phyloP scores from a whole-genome alignment of 2,797 vertebrate genomes.

The Acipenser ruthenus region DNA sequence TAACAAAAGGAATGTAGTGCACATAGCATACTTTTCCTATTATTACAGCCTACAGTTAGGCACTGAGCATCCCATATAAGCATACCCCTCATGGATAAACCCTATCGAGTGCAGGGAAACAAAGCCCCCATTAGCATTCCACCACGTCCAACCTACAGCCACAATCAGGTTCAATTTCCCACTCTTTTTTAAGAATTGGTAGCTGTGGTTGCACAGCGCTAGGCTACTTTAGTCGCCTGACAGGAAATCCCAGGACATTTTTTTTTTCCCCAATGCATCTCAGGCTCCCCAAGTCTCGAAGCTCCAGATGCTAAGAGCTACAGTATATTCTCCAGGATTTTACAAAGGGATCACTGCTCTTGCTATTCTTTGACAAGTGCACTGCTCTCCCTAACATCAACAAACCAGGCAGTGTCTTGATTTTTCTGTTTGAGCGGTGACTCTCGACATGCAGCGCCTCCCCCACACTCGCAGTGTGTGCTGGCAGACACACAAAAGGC shows the following conservation, averaged over 20 bases:
- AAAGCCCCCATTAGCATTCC: no score
- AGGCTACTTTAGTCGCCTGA: constrained; percentile 3
- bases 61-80: no score
- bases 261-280: constrained; percentile 30
- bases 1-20: no score
- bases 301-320: not conserved
- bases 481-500: not conserved
- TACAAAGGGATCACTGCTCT: not conserved
- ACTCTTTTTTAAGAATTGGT: constrained; percentile 1
- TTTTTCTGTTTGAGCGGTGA: not conserved
- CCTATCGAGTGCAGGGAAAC: no score
- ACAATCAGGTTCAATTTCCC: constrained; percentile 14
- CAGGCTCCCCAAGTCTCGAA: constrained; percentile 11
- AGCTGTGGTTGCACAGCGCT: constrained; percentile 14
- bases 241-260: not conserved
- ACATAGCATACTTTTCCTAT: no score
- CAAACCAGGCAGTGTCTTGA: not conserved
- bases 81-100: no score
- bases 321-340: not conserved
- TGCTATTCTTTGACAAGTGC: not conserved
- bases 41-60: no score
- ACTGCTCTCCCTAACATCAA: not conserved
- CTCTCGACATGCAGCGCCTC: not conserved
- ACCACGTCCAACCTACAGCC: not conserved
- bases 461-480: not conserved